phyloP scores from a whole-genome alignment of 2,797 vertebrate species.

The Syngnathus acus region DNA sequence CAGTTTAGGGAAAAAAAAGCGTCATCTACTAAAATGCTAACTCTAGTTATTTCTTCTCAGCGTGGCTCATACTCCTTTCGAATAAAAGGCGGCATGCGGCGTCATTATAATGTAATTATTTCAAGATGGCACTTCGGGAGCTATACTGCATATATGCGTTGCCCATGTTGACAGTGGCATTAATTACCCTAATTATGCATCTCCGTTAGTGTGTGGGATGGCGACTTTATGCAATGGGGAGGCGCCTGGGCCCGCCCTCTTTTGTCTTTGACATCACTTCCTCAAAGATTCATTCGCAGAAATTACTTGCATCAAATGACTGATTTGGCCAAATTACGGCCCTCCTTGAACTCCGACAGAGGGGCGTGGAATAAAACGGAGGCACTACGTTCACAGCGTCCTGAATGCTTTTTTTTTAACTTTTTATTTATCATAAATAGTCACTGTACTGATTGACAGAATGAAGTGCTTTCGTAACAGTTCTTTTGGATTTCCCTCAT shows the following conservation, averaged over 20 bases:
- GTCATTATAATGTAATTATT: constrained; percentile 8
- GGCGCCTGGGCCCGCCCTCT: constrained; percentile 33
- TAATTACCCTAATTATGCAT: constrained; percentile 39
- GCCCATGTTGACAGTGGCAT: constrained; percentile 24
- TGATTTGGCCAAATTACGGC: constrained; percentile 69
- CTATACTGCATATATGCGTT: constrained; percentile 1
- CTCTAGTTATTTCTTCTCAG: not conserved
- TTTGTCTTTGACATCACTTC: constrained; percentile 73
- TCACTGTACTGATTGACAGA: not conserved
- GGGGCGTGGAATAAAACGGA: constrained; percentile 21
- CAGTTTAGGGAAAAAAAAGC: no score
- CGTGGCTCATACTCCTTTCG: no score
- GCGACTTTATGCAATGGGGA: constrained; percentile 43
- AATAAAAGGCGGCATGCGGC: not conserved
- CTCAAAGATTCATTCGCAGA: constrained; percentile 72
- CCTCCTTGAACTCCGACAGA: constrained; percentile 49
- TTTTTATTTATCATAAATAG: not conserved
- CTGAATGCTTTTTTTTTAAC: not conserved
- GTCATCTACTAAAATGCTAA: no score
- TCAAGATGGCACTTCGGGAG: constrained; percentile 10
- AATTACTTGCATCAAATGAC: constrained; percentile 69
- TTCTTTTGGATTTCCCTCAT: not conserved
- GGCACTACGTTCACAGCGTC: not conserved
- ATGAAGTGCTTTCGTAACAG: constrained; percentile 19
- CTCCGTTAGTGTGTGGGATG: constrained; percentile 29